Base-by-base conservation (phyloP, 2,797 vertebrate species). In the Carapus acus region DNA sequence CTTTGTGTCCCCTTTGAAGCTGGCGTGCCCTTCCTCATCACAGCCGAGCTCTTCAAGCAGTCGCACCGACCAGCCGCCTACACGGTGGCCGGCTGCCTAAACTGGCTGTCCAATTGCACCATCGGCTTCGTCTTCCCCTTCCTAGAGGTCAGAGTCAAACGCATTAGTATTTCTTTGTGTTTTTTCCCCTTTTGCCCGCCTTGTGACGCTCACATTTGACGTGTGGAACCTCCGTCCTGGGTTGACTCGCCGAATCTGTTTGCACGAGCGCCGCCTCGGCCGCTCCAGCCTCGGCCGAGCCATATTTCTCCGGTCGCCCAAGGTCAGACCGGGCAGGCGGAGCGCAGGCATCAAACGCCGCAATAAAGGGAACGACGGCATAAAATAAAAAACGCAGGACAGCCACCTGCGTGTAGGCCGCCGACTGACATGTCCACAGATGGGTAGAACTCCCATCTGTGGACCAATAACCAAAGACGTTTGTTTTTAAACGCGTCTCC, bases 31-130 rank as follows among this genome's bases (percentile, higher is more conserved):
- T 93, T 94, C 82, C 83, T 95, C 59, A 89, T 95, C 85, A 94
- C 91, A 0, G 91, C 90, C 0, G 93, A 96, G 82, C 88, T 96
- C 63, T 96, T 96, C 73, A 93, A 69, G 15, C 92, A 96, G 81
- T 93, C 92, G 0, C 90, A 93, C 66, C 85, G 92, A 4, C 89
- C 93, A 0, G 85, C 93, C 0, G 93, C 92, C 43, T 95, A 91
- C 80, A 91, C 89, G 0, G 78, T 94, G 3, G 92, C 88, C 0
- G 92, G 92, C 0, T 88, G 87, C 18, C 88, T 96, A 67, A 94
- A 93, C 84, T 96, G 93, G 93, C 17, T 93, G 56, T 94, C 91
- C 69, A 96, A 94, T 82, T 95, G 94, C 81, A 88, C 88, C 0
- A 41, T 96, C 0, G 93, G 92, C 67, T 92, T 95, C 24, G 46